These are phyloP conservation scores for Drosophila athabasca DNA, from an alignment of 1,140 invertebrate species.

Conservation along the genomic window DNA sequence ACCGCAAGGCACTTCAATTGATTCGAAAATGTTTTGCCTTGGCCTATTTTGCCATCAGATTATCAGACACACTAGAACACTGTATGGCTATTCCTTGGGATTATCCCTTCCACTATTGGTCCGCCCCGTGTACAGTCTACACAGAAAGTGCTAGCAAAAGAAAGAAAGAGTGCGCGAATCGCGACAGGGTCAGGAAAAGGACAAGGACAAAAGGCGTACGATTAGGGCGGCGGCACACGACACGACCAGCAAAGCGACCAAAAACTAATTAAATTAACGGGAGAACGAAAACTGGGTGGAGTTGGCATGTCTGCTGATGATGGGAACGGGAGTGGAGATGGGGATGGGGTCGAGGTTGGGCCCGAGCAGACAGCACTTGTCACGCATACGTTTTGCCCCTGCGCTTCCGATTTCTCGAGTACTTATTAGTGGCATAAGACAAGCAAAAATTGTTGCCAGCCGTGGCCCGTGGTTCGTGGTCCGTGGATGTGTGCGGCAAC, in stretches of 20 bases:
- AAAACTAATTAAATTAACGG: conserved; percentile 76
- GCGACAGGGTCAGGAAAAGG: too few species aligned
- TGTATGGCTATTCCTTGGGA: too few species aligned
- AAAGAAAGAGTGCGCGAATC: background rate
- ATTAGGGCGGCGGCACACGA: too few species aligned
- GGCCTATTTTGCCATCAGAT: too few species aligned
- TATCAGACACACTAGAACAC: too few species aligned
- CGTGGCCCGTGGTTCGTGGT: background rate
- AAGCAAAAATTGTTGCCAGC: conserved; percentile 52
- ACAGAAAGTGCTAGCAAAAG: too few species aligned
- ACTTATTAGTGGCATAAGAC: conserved; percentile 63
- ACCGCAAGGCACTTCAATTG: too few species aligned
- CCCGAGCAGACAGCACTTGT: conserved; percentile 51
- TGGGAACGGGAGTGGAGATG: background rate
- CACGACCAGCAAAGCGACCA: conserved; percentile 37
- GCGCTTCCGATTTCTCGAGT: conserved; percentile 53
- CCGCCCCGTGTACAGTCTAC: too few species aligned
- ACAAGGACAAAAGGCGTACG: background rate
- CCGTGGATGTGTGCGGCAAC: conserved; percentile 23
- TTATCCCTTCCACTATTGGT: too few species aligned
- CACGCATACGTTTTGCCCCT: conserved; percentile 45
- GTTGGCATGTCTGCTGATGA: too few species aligned
- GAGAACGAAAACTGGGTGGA: conserved; percentile 7
- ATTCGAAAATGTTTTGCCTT: too few species aligned
- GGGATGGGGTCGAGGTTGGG: background rate